These are phyloP conservation scores for Menidia beryllina DNA, from an alignment of 2,113 vertebrate species.

Conservation along the genomic window DNA sequence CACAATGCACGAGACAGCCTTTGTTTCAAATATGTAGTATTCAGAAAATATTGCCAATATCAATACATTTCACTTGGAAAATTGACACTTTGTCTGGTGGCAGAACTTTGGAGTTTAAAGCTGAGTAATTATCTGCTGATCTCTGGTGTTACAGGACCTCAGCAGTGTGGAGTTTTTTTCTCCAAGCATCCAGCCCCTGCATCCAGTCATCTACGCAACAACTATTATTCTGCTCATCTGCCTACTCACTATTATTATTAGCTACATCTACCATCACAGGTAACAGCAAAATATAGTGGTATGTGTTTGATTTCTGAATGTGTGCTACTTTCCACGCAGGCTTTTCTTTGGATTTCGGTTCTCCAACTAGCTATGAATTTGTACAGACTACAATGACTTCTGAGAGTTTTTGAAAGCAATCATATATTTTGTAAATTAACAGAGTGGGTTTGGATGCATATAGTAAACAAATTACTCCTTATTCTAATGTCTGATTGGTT, in stretches of 20 bases:
- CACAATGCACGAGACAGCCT: background rate
- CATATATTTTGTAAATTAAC: too few relatives aligned
- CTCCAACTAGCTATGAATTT: background rate
- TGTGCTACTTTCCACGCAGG: background rate
- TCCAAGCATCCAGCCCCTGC: constrained; percentile 85
- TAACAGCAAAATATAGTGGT: constrained; percentile 60
- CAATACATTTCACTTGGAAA: background rate
- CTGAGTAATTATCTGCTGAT: background rate
- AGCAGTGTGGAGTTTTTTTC: constrained; percentile 84
- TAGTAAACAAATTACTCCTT: too few relatives aligned
- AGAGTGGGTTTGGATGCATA: too few relatives aligned
- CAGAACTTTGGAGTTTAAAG: background rate
- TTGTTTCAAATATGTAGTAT: background rate
- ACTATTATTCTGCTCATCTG: constrained; percentile 87
- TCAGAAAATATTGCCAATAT: background rate
- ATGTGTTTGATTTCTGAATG: background rate
- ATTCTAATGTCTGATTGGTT: too few relatives aligned
- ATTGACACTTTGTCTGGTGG: background rate
- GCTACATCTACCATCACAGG: constrained; percentile 94
- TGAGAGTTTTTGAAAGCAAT: too few relatives aligned
- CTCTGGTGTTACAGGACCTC: constrained; percentile 85
- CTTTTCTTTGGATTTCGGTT: background rate
- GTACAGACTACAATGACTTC: too few relatives aligned
- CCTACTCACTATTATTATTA: constrained; percentile 87
- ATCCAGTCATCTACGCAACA: constrained; percentile 92